A percentile compares a stretch with the other conserved stretches of the same genome.
phyloP scores from a whole-genome alignment of 30 jellyfish, hydroid and myxozoan genomes.

The Haliclystus octoradiatus region DNA sequence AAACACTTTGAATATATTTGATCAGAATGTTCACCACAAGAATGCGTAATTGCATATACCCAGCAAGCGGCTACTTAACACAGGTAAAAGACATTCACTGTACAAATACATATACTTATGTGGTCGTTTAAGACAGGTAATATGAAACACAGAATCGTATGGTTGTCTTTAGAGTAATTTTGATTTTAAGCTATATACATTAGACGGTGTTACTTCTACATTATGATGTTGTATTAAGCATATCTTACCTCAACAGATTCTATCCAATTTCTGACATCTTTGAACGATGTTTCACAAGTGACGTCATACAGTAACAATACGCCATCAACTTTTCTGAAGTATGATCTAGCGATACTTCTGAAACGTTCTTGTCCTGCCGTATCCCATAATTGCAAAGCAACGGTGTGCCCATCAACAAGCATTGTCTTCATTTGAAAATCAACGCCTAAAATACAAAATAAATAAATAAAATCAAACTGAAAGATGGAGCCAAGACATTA shows the following conservation, averaged over 20 bases:
- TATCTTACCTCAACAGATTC: constrained; percentile 62
- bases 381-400: constrained; percentile 93
- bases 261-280: constrained; percentile 92
- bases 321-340: constrained; percentile 95
- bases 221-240: no score
- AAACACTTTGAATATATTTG: no score
- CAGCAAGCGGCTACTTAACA: no score
- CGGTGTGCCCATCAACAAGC: constrained; percentile 55
- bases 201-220: no score
- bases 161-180: no score
- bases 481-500: background rate
- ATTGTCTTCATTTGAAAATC: constrained; percentile 85
- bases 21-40: no score
- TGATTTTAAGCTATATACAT: no score
- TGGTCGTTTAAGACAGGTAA: no score
- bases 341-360: constrained; percentile 92
- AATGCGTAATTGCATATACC: no score
- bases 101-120: no score
- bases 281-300: constrained; percentile 89
- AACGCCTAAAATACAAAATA: constrained; percentile 50
- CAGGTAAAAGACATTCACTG: no score
- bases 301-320: constrained; percentile 94
- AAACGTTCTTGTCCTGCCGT: constrained; percentile 98
- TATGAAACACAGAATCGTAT: no score
- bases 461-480: background rate